Percentiles rank a stretch among this genome's conserved stretches.
Conservation (phyloP, 2,888 invertebrate genomes). For the Smittia aterrima region DNA sequence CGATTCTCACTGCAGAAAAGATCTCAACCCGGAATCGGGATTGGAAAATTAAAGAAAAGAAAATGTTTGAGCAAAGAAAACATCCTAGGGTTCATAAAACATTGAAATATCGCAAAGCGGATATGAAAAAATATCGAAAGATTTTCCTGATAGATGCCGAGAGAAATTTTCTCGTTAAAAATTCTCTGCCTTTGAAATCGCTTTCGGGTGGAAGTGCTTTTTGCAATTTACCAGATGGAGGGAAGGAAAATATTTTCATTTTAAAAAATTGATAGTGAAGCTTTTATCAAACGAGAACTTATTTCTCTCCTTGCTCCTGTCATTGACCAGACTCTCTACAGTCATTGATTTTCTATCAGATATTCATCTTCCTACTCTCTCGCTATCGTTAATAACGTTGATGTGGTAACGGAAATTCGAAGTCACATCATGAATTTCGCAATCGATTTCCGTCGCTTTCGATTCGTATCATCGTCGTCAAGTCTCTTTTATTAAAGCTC, state of each 20-base stretch:
- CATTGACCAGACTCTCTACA: not conserved
- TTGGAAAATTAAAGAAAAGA: not conserved
- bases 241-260: not conserved
- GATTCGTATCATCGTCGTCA: not conserved
- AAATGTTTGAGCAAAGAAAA: not conserved
- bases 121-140: not conserved
- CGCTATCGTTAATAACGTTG: not conserved
- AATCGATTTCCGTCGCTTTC: not conserved
- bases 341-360: not conserved
- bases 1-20: not conserved
- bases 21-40: not conserved
- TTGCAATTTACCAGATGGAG: slow-evolving; percentile 20
- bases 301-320: not conserved
- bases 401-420: not conserved
- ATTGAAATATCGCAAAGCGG: slow-evolving; percentile 1
- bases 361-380: not conserved
- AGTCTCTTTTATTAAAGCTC: not conserved
- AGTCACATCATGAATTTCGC: not conserved
- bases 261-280: slow-evolving; percentile 5
- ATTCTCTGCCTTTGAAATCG: slow-evolving; percentile 10
- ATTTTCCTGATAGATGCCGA: slow-evolving; percentile 3
- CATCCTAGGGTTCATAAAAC: not conserved
- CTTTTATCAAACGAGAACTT: not conserved
- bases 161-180: slow-evolving; percentile 1
- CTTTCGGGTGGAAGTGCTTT: slow-evolving; percentile 13